Evolutionary conservation across 2,888 invertebrate genomes (phyloP), one percentile per base, ranked within the genome.

Genomic region (Acrobeloides nanus): DNA sequence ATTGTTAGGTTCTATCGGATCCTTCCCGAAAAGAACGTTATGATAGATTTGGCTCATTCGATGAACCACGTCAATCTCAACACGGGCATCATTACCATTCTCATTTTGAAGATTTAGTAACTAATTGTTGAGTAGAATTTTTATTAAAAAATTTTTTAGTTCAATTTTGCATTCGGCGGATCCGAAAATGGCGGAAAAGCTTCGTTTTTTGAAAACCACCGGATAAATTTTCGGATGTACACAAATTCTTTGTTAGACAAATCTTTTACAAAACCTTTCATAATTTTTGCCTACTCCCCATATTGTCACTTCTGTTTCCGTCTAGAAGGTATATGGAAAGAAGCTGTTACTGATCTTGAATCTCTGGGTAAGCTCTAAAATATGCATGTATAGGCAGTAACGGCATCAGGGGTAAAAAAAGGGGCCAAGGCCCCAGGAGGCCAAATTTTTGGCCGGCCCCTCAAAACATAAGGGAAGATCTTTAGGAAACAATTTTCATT

Each of bases 281-380:
- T 78, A 12, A 61, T 78, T 15, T 78, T 76, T 51, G 74, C 72
- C 5, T 77, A 75, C 56, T 68, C 75, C 4, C 75, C 76, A 55
- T 76, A 76, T 62, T 78, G 78, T 53, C 75, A 75, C 49, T 64
- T 69, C 49, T 78, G 78, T 56, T 74, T 75, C 62, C 61, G 72
- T 24, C 64, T 76, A 27, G 76, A 76, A 50, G 68, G 65, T 7
- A 55, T 74, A 6, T 74, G 77, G 68, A 75, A 75, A 48, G 68
- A 73, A 38, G 72, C 76, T 8, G 66, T 75, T 10, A 62, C 67
- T 33, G 78, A 78, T 53, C 59, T 78, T 26, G 75, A 76, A 42
- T 68, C 66, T 31, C 61, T 76, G 23, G 78, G 77, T 76, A 57
- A 4, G 48, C 12, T 39, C 10, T 39, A 26, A 1, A n/a, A n/a